phyloP scores from a whole-genome alignment of 1,140 invertebrate species.

The Centruroides sculpturatus region DNA sequence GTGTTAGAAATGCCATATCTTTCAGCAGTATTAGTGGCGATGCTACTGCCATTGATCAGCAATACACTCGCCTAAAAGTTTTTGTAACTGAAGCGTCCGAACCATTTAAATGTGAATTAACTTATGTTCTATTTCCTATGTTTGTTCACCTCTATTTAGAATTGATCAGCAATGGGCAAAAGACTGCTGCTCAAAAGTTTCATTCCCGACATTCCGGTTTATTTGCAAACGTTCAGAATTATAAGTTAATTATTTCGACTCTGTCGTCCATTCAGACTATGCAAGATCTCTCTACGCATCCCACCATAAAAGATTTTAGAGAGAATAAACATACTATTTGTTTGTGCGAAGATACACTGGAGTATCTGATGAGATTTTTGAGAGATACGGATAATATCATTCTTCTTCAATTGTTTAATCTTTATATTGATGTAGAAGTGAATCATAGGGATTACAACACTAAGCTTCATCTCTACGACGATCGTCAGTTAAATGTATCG shows the following conservation, averaged over 20 bases:
- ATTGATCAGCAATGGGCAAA: slow-evolving; percentile 51
- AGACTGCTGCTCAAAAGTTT: slow-evolving; percentile 36
- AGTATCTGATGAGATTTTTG: slow-evolving; percentile 5
- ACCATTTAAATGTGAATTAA: slow-evolving; percentile 34
- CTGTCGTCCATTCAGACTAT: background rate
- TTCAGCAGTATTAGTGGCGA: background rate
- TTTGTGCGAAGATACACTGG: slow-evolving; percentile 6
- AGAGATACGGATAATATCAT: slow-evolving; percentile 4
- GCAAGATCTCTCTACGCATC: background rate
- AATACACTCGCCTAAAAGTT: slow-evolving; percentile 21
- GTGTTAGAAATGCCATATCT: background rate
- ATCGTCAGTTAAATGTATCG: too few species aligned
- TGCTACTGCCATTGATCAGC: background rate
- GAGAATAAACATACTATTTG: slow-evolving; percentile 17
- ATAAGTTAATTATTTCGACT: background rate
- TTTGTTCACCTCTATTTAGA: slow-evolving; percentile 60
- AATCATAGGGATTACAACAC: background rate
- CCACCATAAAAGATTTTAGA: slow-evolving; percentile 7
- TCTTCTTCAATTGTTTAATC: slow-evolving; percentile 22
- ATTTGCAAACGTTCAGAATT: slow-evolving; percentile 1
- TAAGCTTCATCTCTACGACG: background rate
- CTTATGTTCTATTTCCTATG: slow-evolving; percentile 48
- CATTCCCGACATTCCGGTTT: background rate
- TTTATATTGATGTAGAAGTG: slow-evolving; percentile 23
- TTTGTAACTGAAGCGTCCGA: slow-evolving; percentile 27